Percentiles rank a stretch among this genome's conserved stretches.
Evolutionary conservation across 2,888 invertebrate genomes (phyloP).

Genomic region (Luffia ferchaultella): DNA sequence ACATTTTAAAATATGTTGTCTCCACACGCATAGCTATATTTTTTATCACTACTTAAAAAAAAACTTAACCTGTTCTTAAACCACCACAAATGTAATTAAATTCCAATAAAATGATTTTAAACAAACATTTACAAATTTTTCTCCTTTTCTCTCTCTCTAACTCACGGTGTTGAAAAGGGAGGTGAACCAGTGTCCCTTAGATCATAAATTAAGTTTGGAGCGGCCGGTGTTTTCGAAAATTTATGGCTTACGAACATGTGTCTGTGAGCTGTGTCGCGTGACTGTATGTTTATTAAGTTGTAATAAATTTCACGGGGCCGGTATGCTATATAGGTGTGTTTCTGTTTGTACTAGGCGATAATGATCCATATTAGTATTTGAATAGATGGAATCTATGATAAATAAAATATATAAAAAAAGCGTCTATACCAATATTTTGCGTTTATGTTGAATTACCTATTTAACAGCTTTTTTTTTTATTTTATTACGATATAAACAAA

Average conservation of each 20-base stretch:
- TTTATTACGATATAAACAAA: no score
- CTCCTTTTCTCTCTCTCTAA: constrained; percentile 22
- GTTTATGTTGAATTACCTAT: no score
- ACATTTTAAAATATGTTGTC: neutral
- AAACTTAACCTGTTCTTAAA: constrained; percentile 14
- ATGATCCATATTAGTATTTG: no score
- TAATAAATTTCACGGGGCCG: constrained; percentile 46
- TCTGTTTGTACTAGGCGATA: neutral
- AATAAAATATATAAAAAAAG: neutral
- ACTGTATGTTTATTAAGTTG: constrained; percentile 53
- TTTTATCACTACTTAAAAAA: constrained; percentile 12
- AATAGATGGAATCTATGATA: no score
- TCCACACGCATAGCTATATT: neutral
- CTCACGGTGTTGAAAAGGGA: constrained; percentile 19
- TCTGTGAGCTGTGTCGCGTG: constrained; percentile 38
- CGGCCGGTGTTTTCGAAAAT: constrained; percentile 10
- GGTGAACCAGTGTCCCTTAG: constrained; percentile 32
- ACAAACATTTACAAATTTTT: constrained; percentile 27
- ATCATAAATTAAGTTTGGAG: constrained; percentile 50
- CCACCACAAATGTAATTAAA: constrained; percentile 41
- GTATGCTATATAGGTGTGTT: neutral
- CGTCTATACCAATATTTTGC: no score
- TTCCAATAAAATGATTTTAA: constrained; percentile 49
- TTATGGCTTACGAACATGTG: constrained; percentile 41
- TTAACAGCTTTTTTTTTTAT: no score